Conservation (phyloP, 1,140 invertebrate species). For the Oppia nitens region DNA sequence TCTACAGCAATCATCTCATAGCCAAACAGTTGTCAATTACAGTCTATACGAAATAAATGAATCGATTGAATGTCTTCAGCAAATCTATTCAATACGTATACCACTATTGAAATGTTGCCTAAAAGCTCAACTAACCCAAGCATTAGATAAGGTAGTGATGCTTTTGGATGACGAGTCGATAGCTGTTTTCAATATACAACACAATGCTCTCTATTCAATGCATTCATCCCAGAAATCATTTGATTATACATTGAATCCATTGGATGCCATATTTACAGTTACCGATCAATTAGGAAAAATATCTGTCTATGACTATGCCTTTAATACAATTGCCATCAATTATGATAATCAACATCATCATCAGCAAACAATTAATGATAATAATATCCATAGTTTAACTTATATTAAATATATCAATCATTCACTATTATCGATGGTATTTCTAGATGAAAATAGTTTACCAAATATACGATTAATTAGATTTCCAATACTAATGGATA, state of each 20-base stretch:
- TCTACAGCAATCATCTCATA: constrained; percentile 3
- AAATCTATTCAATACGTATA: constrained; percentile 3
- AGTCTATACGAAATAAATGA: neutral
- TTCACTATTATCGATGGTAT: neutral
- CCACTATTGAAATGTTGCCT: constrained; percentile 3
- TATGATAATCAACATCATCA: neutral
- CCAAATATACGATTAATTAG: constrained; percentile 1
- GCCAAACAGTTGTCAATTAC: neutral
- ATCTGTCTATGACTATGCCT: constrained; percentile 13
- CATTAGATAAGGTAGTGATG: constrained; percentile 10
- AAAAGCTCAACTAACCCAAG: constrained; percentile 12
- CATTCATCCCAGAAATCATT: constrained; percentile 8
- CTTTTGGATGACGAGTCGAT: constrained; percentile 15
- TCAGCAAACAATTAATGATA: neutral
- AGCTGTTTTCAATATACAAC: constrained; percentile 12
- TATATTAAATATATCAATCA: neutral
- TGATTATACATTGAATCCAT: constrained; percentile 5
- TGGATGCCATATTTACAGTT: constrained; percentile 12
- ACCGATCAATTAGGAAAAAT: constrained; percentile 8
- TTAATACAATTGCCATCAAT: constrained; percentile 14
- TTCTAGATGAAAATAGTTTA: neutral
- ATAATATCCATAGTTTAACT: neutral
- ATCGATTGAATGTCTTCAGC: constrained; percentile 6
- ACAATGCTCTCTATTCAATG: constrained; percentile 10
- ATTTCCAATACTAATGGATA: constrained; percentile 1